Evolutionary conservation across 2,113 vertebrate species (phyloP), one percentile per base, ranked within the genome.

Genomic region (Salvelinus namaycush): DNA sequence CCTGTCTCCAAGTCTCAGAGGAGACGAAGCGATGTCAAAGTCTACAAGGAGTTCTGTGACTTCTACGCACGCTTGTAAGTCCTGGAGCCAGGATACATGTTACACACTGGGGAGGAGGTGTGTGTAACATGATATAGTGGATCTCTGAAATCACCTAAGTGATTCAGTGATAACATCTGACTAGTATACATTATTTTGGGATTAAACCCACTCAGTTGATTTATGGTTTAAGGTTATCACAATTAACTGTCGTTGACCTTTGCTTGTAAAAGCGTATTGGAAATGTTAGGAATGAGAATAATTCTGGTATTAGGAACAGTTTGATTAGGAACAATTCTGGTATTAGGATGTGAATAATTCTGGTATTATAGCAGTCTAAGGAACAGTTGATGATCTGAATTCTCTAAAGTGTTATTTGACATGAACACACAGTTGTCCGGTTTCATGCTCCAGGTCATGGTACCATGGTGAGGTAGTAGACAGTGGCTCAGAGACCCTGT

Each of bases 31-130:
- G 98, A 99, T 64, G 87, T 96, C 66, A 97, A 98, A 90, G 95
- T 99, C 85, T 99, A 99, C 92, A 99, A 98, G 90, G 98, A 99
- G 87, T 97, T 99, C 80, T 99, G 98, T 92, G 97, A 99, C 92
- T 99, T 99, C 87, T 99, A 99, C 83, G 96, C 97, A 27, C 96
- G 90, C 89, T 97, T 95, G 98, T 99, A 93, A 99, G 98, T 98
- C 31, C 27, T 20, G 20, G 12, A n/a, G 29, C 13, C 31, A 13
- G 1, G 54, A 57, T 18, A 62, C 59, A 62, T 16, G 39, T 9
- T 11, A 62, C 39, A 44, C n/a, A n/a, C 59, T n/a, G 9, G 39
- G 44, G 34, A 70, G 44, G 39, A 16, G n/a, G 26, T 62, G n/a
- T 20, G 54, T n/a, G 57, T n/a, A n/a, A 7, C 16, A 18, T 1